Evolutionary conservation across 2,113 vertebrate genomes (phyloP), one percentile per base, ranked within the genome.

Genomic region (Tretioscincus oriximinensis): DNA sequence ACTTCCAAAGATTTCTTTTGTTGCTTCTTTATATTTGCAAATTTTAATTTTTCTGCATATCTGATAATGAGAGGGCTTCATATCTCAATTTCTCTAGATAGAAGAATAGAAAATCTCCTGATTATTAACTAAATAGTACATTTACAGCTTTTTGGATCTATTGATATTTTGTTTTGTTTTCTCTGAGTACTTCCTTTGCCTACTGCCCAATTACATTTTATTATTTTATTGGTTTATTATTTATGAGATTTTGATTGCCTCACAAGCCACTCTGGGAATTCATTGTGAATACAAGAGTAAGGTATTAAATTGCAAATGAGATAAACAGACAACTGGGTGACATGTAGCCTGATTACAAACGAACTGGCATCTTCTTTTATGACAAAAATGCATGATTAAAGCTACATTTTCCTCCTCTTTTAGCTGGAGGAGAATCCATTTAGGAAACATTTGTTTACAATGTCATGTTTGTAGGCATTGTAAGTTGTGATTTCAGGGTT

Each of bases 161-260:
- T 69, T 78, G n/a, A 68, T 68, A 68, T 4, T n/a, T 78, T 69
- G 10, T n/a, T 78, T 58, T 58, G 29, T 49, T 51, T 78, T 69
- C 75, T 66, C 41, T n/a, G 66, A 5, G 21, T 69, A 58, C 49
- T 58, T 68, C 69, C 7, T 20, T 31, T 68, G 49, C 76, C 58
- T 45, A 7, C 10, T 58, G 77, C 66, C 66, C 58, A 69, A 78
- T 60, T 78, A 67, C 29, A 69, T 69, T 67, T 69, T 69, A 69
- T 41, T 69, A 18, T 78, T 68, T 78, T 77, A 54, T 77, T 78
- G 65, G 49, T 69, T 69, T 54, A 16, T 66, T 58, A 51, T 78
- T 78, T 78, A 78, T 78, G 77, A 60, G 49, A 69, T 78, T 78
- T 78, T 69, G 69, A 69, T 78, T 78, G 49, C 49, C 29, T 78